Base-by-base conservation (phyloP, 1,140 invertebrate species). In the Zaprionus ornatus region DNA sequence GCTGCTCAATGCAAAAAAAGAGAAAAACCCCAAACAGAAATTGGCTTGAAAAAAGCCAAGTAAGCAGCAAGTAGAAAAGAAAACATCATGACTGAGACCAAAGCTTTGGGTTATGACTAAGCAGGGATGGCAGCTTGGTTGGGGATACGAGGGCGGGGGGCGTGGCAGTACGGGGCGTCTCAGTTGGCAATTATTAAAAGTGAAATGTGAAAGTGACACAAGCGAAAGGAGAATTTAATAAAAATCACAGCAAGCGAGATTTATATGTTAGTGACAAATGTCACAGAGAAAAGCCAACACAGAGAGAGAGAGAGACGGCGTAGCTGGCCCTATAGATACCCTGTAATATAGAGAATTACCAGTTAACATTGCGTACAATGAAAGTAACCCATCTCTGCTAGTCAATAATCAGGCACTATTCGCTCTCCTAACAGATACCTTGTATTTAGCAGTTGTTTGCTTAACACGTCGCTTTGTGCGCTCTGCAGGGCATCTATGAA, bases 121-220 rank as follows among this genome's bases (percentile, higher is more conserved):
- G 23, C 32, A 21, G 29, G 1, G 12, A n/a, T 17, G 13, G 12
- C 4, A 23, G 21, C 4, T 9, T n/a, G 5, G 29, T 27, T 27
- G 7, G 2, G 17, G 9, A 10, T 15, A 15, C 4, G 12, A 3
- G 10, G 19, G 19, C 2, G 9, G 15, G 15, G 29, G 21, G 29
- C 15, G 23, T 69, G 66, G 66, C 37, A 48, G 27, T 29, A 29
- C 9, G 7, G 29, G 21, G 42, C 27, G 23, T 61, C 56, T 32
- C 37, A 48, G 35, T 40, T 45, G 17, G 35, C 23, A 40, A 64
- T 64, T 35, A 64, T 48, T 48, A 64, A 71, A 48, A 70, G 59
- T 45, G 60, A 70, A 71, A 71, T 64, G 37, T 56, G 68, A 71
- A 71, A 56, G 37, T 48, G 68, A 56, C 50, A 71, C 19, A 70